Evolutionary conservation across 2,888 invertebrate genomes (phyloP).

Genomic region (Sylvicola fuscatus): DNA sequence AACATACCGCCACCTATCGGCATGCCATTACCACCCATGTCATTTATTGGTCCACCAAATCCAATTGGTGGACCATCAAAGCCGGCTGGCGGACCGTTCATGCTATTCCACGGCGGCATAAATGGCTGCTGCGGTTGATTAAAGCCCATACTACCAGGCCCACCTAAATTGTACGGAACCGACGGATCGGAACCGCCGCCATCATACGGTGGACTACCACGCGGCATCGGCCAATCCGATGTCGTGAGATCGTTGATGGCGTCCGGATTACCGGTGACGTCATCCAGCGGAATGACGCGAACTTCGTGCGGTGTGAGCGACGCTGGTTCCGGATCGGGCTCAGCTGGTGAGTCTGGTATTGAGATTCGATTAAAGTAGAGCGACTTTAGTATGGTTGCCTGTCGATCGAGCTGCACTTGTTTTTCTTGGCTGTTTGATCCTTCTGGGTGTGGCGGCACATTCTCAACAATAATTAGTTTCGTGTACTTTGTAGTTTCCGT

Average conservation of each 20-base stretch:
- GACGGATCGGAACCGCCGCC: conserved; percentile 16
- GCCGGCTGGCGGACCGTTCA: conserved; percentile 12
- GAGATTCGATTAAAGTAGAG: conserved; percentile 60
- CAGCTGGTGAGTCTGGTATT: conserved; percentile 72
- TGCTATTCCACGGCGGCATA: conserved; percentile 8
- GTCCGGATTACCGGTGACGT: conserved; percentile 64
- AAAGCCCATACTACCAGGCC: conserved; percentile 12
- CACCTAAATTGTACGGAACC: conserved; percentile 28
- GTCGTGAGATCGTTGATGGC: conserved; percentile 56
- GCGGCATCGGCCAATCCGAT: conserved; percentile 71
- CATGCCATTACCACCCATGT: conserved; percentile 14
- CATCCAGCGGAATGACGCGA: conserved; percentile 70
- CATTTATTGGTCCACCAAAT: conserved; percentile 4
- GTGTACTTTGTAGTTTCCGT: conserved; percentile 59
- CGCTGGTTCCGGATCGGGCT: conserved; percentile 70
- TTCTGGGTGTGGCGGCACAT: conserved; percentile 40
- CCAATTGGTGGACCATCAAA: not conserved
- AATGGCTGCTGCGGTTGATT: not conserved
- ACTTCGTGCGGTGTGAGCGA: conserved; percentile 47
- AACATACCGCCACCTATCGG: conserved; percentile 12
- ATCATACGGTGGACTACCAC: conserved; percentile 34
- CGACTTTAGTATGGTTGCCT: conserved; percentile 63
- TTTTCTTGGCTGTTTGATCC: conserved; percentile 72
- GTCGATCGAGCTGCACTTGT: conserved; percentile 68
- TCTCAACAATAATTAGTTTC: conserved; percentile 44